Percentiles rank a stretch among this genome's conserved stretches.
Conservation (phyloP, 2,113 vertebrate species). For the Scalopus aquaticus region DNA sequence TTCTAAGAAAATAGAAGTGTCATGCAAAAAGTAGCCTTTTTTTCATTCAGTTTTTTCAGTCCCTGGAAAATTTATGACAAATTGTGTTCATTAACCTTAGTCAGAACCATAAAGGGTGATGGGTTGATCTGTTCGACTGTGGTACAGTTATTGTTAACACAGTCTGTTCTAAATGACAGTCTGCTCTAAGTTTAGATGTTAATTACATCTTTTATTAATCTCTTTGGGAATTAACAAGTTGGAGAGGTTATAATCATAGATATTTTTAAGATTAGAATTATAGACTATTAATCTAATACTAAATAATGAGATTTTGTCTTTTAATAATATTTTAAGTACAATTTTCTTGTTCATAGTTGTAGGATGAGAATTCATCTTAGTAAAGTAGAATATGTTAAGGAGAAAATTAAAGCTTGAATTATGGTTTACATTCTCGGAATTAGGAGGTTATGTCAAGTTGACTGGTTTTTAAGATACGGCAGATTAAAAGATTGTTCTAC, state of each 20-base stretch:
- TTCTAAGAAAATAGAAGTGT: background rate
- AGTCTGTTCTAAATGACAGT: constrained; percentile 52
- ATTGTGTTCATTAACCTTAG: constrained; percentile 56
- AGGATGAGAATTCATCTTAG: constrained; percentile 58
- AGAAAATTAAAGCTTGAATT: constrained; percentile 58
- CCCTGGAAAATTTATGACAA: constrained; percentile 55
- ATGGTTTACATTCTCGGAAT: constrained; percentile 61
- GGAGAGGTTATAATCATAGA: constrained; percentile 40
- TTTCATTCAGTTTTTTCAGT: constrained; percentile 24
- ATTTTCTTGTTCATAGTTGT: constrained; percentile 52
- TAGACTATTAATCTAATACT: constrained; percentile 52
- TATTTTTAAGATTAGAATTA: constrained; percentile 65
- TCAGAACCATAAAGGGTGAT: constrained; percentile 45
- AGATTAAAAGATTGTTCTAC: constrained; percentile 55
- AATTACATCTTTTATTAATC: constrained; percentile 55
- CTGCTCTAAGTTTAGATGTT: constrained; percentile 63
- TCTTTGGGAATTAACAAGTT: constrained; percentile 50
- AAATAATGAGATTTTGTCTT: constrained; percentile 65
- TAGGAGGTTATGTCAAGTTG: constrained; percentile 33
- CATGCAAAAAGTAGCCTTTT: constrained; percentile 3
- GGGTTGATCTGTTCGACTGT: constrained; percentile 31
- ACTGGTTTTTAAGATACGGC: constrained; percentile 64
- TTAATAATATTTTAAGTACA: constrained; percentile 61
- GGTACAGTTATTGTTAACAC: constrained; percentile 21
- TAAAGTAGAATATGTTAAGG: constrained; percentile 57